Percentiles rank a stretch among this genome's conserved stretches.
phyloP scores from a whole-genome alignment of 2,113 vertebrate genomes.

The Laterallus jamaicensis region DNA sequence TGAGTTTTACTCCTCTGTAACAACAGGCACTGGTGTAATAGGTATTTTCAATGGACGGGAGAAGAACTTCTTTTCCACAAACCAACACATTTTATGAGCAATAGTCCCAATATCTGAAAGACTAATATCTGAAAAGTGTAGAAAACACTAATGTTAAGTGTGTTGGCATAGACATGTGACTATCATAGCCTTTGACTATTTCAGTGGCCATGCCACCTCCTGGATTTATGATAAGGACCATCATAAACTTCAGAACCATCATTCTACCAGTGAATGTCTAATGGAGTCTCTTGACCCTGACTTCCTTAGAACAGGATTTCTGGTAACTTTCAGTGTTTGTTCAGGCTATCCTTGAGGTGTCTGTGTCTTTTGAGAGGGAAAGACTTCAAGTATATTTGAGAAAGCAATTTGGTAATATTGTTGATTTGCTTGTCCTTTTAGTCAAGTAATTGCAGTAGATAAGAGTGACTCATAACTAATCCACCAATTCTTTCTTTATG shows the following conservation, averaged over 20 bases:
- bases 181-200: not conserved
- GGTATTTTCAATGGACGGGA: not conserved
- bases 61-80: not conserved
- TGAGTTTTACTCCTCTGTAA: not conserved
- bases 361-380: not conserved
- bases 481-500: not conserved
- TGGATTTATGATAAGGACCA: not conserved
- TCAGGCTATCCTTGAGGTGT: not conserved
- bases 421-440: not conserved
- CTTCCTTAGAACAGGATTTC: not conserved
- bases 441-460: not conserved
- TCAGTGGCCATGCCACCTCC: too few relatives aligned
- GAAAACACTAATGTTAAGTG: not conserved
- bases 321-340: not conserved
- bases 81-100: not conserved
- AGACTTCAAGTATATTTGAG: not conserved
- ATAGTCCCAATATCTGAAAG: not conserved
- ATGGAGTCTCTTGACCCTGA: not conserved
- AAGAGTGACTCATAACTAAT: not conserved
- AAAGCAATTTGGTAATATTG: not conserved
- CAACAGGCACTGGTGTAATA: not conserved
- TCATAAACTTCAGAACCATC: not conserved
- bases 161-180: too few relatives aligned
- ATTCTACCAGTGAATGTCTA: not conserved
- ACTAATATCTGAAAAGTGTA: not conserved